A percentile compares a stretch with the other conserved stretches of the same genome.
Conservation (phyloP, 2,888 invertebrate species). For the Cephus pulcher region DNA sequence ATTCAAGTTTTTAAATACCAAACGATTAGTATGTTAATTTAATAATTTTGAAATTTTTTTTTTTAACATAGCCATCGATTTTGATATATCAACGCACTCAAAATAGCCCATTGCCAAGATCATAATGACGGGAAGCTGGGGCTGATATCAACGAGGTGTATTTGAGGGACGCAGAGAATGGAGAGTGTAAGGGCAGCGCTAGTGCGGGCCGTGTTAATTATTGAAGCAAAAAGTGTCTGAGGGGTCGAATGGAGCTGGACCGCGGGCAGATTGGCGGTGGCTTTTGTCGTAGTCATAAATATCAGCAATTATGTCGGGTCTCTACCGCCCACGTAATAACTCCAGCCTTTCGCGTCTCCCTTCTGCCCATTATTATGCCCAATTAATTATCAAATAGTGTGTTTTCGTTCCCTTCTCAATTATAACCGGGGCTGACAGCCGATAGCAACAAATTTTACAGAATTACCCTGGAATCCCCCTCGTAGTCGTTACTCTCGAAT, state of each 20-base stretch:
- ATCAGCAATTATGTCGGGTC: conserved; percentile 21
- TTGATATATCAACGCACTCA: too few relatives aligned
- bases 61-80: neutral
- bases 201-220: conserved; percentile 17
- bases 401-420: conserved; percentile 7
- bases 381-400: conserved; percentile 23
- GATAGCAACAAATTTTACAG: neutral
- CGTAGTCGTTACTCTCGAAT: too few relatives aligned
- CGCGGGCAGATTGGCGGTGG: conserved; percentile 20
- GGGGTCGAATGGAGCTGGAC: conserved; percentile 17
- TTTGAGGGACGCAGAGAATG: neutral
- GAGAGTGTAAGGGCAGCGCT: conserved; percentile 12
- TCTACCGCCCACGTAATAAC: conserved; percentile 17
- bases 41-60: too few relatives aligned
- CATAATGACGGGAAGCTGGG: too few relatives aligned
- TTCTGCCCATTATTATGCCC: conserved; percentile 19
- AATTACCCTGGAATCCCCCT: too few relatives aligned
- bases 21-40: too few relatives aligned
- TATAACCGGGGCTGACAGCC: neutral
- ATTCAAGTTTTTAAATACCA: too few relatives aligned
- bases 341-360: conserved; percentile 15
- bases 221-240: conserved; percentile 20
- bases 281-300: conserved; percentile 23
- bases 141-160: too few relatives aligned
- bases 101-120: too few relatives aligned